Conservation (phyloP, 2,797 vertebrate species). For the Tachyglossus aculeatus region DNA sequence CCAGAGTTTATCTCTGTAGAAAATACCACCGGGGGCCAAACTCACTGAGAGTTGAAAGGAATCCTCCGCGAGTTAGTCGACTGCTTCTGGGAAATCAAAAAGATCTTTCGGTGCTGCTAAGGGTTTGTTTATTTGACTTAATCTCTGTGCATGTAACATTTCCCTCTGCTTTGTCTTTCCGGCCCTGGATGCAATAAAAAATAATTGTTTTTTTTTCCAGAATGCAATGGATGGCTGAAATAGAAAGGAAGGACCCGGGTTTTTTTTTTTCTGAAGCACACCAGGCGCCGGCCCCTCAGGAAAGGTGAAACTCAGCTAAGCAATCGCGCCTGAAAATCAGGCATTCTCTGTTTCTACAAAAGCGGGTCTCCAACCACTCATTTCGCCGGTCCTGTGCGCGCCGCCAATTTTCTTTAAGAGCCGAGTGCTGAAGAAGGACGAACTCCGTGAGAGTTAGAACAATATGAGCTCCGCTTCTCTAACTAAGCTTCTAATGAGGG, state of each 20-base stretch:
- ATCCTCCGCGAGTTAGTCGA: too few relatives aligned
- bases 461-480: constrained; percentile 11
- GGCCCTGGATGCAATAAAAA: constrained; percentile 7
- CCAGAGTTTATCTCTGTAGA: too few relatives aligned
- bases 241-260: background rate
- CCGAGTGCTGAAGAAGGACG: background rate
- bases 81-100: constrained; percentile 7
- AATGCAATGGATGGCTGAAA: constrained; percentile 30
- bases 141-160: constrained; percentile 28
- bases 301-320: constrained; percentile 7
- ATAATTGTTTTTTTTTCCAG: background rate
- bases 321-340: background rate
- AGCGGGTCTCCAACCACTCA: background rate
- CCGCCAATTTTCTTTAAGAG: constrained; percentile 6
- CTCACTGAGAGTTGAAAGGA: too few relatives aligned
- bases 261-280: constrained; percentile 25
- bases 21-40: too few relatives aligned
- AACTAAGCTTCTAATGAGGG: constrained; percentile 18
- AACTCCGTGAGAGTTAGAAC: background rate
- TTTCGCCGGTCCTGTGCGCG: background rate
- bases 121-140: background rate
- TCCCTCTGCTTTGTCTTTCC: constrained; percentile 21
- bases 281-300: background rate
- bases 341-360: background rate
- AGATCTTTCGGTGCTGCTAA: background rate